phyloP scores from a whole-genome alignment of 2,113 vertebrate genomes.

The Ailurus styani region DNA sequence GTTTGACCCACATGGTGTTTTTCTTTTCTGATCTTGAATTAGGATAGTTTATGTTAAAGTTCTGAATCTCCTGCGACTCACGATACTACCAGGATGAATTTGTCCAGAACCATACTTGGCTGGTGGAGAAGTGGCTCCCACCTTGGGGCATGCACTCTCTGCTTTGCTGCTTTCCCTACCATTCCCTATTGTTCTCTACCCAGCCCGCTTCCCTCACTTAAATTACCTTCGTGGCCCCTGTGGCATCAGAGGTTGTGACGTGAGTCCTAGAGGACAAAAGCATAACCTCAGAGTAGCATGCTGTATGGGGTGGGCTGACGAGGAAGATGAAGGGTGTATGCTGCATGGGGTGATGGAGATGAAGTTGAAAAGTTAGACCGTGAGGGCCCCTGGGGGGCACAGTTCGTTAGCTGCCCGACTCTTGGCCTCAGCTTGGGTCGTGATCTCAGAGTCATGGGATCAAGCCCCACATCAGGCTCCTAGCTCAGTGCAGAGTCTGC shows the following conservation, averaged over 20 bases:
- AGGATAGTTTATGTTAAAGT: background rate
- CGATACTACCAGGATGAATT: background rate
- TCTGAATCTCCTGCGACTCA: background rate
- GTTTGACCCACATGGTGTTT: background rate
- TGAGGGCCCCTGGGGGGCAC: background rate
- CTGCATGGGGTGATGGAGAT: background rate
- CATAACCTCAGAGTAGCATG: background rate
- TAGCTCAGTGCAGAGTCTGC: background rate
- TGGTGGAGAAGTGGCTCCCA: background rate
- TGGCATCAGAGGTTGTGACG: background rate
- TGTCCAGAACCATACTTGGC: background rate
- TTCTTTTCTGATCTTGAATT: constrained; percentile 7
- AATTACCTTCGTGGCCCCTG: background rate
- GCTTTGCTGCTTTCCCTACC: background rate
- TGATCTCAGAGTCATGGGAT: background rate
- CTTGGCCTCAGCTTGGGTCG: background rate
- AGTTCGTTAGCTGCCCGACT: background rate
- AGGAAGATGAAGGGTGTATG: background rate
- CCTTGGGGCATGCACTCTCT: background rate
- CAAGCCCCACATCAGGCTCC: background rate
- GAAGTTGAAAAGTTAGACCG: background rate
- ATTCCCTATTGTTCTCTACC: background rate
- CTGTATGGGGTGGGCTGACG: background rate
- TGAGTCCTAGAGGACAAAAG: background rate
- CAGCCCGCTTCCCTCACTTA: background rate